These are phyloP conservation scores for Zhengitettix transpicula DNA, from an alignment of 2,888 invertebrate species.

Conservation along the genomic window DNA sequence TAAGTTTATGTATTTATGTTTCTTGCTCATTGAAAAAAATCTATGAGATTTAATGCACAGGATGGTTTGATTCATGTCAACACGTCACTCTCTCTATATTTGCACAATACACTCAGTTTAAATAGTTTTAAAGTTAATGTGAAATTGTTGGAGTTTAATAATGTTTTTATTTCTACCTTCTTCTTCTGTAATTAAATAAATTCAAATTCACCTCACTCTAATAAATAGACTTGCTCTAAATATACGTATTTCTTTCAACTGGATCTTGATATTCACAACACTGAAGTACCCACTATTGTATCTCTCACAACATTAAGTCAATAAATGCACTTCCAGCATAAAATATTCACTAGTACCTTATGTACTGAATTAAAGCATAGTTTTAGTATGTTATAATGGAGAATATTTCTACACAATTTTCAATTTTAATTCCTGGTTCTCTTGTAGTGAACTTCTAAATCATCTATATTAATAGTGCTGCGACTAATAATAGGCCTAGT, in stretches of 20 bases:
- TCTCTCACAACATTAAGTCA: neutral
- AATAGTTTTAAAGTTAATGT: neutral
- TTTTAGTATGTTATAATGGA: neutral
- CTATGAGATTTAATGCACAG: neutral
- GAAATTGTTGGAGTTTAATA: too few species aligned
- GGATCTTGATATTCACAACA: neutral
- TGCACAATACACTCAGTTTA: constrained; percentile 1
- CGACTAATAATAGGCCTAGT: neutral
- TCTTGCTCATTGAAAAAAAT: neutral
- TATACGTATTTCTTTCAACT: neutral
- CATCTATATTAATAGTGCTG: neutral
- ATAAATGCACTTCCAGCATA: neutral
- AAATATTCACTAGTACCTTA: too few species aligned
- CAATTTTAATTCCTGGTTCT: neutral
- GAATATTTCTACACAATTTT: neutral
- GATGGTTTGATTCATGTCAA: neutral
- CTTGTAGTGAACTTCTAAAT: neutral
- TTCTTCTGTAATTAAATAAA: neutral
- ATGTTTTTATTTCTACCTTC: too few species aligned
- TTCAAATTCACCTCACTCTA: neutral
- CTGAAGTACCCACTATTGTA: neutral
- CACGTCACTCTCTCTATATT: neutral
- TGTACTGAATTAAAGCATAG: too few species aligned
- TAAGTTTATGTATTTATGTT: neutral
- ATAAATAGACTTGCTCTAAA: neutral